Conservation (phyloP, 37 sponge, comb jelly and placozoan species). For the Theonella swinhoei region DNA sequence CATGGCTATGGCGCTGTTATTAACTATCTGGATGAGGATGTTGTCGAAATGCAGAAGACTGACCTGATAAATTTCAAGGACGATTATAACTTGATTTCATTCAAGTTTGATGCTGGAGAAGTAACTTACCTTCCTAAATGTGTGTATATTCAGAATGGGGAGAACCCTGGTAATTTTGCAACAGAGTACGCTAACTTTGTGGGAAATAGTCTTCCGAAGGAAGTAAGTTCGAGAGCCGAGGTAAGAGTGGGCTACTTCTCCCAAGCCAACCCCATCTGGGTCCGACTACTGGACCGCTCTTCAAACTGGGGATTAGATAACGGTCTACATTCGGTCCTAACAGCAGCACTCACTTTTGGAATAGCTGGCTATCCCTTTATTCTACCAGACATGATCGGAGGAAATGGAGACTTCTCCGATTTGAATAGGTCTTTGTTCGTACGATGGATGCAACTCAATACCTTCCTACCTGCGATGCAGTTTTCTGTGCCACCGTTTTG, state of each 20-base stretch:
- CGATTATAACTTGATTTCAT: constrained; percentile 21
- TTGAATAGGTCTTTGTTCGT: constrained; percentile 60
- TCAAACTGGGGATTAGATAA: constrained; percentile 70
- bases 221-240: constrained; percentile 13
- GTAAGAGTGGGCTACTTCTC: constrained; percentile 81
- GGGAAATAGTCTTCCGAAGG: background rate
- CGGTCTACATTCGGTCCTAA: constrained; percentile 77
- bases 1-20: constrained; percentile 74
- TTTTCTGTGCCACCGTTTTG: constrained; percentile 80
- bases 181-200: constrained; percentile 62
- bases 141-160: constrained; percentile 39
- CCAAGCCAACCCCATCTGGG: constrained; percentile 61
- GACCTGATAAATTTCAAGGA: constrained; percentile 38
- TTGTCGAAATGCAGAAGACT: constrained; percentile 17
- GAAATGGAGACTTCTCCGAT: constrained; percentile 1
- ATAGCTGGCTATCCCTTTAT: constrained; percentile 84
- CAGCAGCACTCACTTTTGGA: constrained; percentile 73
- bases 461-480: constrained; percentile 87
- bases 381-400: constrained; percentile 79
- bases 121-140: constrained; percentile 80
- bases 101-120: constrained; percentile 87
- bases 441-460: constrained; percentile 78
- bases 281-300: constrained; percentile 55
- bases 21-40: constrained; percentile 45
- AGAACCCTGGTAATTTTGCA: constrained; percentile 32